phyloP scores from a whole-genome alignment of 2,797 vertebrate genomes.

The Lepidocolaptes lacrymiger region DNA sequence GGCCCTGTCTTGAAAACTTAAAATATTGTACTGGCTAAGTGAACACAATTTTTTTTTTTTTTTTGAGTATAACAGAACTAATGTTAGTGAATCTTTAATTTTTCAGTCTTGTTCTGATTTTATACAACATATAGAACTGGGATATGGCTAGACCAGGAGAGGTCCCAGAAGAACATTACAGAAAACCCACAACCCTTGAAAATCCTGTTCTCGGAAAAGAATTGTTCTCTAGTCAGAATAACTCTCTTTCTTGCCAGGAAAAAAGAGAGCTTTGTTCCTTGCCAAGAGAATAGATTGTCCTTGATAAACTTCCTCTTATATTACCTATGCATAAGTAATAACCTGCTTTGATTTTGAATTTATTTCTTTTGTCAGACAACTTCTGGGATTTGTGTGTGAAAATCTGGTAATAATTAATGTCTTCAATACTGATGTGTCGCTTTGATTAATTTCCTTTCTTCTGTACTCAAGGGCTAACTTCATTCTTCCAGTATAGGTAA shows the following conservation, averaged over 20 bases:
- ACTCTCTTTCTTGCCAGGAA: neutral
- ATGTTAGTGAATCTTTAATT: neutral
- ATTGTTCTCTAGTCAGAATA: neutral
- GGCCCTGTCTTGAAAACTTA: neutral
- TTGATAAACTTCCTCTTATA: neutral
- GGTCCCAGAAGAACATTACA: neutral
- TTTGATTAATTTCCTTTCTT: neutral
- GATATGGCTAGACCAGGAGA: neutral
- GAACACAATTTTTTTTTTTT: neutral
- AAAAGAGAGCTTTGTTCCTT: neutral
- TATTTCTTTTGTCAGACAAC: neutral
- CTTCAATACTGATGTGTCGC: neutral
- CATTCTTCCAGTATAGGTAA: neutral
- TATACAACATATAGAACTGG: neutral
- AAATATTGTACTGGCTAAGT: neutral
- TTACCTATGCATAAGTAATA: neutral
- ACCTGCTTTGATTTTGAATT: neutral
- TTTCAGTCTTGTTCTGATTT: neutral
- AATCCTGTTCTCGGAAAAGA: slow-evolving; percentile 31
- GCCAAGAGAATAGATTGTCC: neutral
- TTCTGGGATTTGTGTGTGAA: neutral
- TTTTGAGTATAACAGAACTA: neutral
- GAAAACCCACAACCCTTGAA: slow-evolving; percentile 39
- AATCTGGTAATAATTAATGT: slow-evolving; percentile 1
- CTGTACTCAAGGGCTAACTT: neutral